Conservation (phyloP, 1,140 invertebrate genomes). For the Melanaphis sacchari region DNA sequence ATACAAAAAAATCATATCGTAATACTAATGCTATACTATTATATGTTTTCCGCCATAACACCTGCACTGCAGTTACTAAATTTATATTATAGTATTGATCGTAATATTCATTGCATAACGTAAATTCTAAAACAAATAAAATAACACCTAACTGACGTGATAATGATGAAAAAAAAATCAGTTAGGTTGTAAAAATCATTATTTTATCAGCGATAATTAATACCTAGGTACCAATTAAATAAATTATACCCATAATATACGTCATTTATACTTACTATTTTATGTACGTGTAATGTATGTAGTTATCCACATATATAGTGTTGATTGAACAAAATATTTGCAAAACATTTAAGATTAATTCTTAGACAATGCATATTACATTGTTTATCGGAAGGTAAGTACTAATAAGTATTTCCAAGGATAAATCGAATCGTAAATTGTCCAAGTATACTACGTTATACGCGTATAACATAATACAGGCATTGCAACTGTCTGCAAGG, state of each 20-base stretch:
- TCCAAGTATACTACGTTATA: not conserved
- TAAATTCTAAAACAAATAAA: not conserved
- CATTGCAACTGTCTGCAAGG: not conserved
- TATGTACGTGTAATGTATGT: not conserved
- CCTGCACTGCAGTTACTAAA: not conserved
- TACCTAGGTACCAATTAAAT: not conserved
- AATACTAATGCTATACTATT: not conserved
- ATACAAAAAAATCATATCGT: not conserved
- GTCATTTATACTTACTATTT: not conserved
- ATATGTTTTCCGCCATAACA: not conserved
- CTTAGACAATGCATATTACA: not conserved
- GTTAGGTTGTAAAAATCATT: not conserved
- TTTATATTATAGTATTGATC: not conserved
- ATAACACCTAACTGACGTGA: not conserved
- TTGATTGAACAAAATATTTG: not conserved
- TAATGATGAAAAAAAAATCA: not conserved
- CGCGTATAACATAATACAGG: not conserved
- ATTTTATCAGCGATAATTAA: not conserved
- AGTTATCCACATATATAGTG: not conserved
- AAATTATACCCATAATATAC: not conserved
- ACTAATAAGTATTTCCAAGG: not conserved
- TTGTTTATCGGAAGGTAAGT: not conserved
- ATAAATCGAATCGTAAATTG: not conserved
- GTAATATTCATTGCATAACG: not conserved
- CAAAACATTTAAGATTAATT: not conserved